phyloP scores from a whole-genome alignment of 2,113 vertebrate species.

The Platanista minor region DNA sequence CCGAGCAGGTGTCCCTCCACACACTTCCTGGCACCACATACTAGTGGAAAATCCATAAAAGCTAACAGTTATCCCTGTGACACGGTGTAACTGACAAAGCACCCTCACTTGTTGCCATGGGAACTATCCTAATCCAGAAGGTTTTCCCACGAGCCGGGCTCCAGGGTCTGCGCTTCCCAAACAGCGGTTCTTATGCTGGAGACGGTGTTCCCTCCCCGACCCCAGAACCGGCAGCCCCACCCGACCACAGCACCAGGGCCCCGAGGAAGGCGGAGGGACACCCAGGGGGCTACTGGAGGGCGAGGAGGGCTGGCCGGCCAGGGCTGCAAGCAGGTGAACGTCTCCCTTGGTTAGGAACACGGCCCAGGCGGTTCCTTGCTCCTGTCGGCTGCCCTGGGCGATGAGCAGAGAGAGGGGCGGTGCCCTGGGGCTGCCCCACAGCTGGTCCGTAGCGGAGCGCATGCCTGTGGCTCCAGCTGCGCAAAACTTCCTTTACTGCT shows the following conservation, averaged over 20 bases:
- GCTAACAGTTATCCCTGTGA: not conserved
- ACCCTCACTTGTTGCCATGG: not conserved
- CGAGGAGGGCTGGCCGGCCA: not conserved
- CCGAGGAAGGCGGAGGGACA: not conserved
- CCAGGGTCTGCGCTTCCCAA: not conserved
- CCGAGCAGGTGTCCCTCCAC: accelerated
- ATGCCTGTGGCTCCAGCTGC: not conserved
- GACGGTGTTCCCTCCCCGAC: not conserved
- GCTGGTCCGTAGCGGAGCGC: too few relatives aligned
- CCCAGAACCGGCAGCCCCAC: not conserved
- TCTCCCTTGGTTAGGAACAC: not conserved
- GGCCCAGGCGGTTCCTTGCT: not conserved
- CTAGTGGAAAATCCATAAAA: not conserved
- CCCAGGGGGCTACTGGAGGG: accelerated
- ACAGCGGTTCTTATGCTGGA: not conserved
- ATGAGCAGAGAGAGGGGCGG: not conserved
- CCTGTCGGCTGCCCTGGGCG: not conserved
- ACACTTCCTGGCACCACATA: not conserved
- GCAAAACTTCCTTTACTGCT: not conserved
- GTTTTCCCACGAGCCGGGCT: not conserved
- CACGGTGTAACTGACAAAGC: not conserved
- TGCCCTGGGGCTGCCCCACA: not conserved
- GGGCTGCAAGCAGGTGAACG: not conserved
- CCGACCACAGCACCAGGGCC: not conserved
- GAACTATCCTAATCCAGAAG: not conserved